A percentile compares a stretch with the other conserved stretches of the same genome.
phyloP scores from a whole-genome alignment of 2,797 vertebrate species.

The Hephaestus fuliginosus region DNA sequence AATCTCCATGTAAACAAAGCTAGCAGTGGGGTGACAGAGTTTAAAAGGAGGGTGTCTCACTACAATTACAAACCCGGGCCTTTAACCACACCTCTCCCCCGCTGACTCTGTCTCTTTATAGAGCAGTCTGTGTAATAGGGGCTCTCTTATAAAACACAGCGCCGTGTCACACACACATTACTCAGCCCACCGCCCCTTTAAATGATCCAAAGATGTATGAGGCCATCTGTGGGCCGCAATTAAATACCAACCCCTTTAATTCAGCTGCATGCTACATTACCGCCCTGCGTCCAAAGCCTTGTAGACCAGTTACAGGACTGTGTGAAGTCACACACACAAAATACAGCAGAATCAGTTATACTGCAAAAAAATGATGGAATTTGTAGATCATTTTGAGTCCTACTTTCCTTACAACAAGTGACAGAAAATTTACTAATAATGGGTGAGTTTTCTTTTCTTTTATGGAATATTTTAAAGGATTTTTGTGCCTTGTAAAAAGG shows the following conservation, averaged over 20 bases:
- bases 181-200: conserved; percentile 82
- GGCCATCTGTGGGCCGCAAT: conserved; percentile 81
- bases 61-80: conserved; percentile 60
- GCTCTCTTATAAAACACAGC: conserved; percentile 82
- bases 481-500: neutral
- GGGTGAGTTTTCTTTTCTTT: conserved; percentile 5
- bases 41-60: conserved; percentile 59
- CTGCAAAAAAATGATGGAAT: conserved; percentile 26
- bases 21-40: conserved; percentile 33
- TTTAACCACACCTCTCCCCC: conserved; percentile 71
- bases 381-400: conserved; percentile 8
- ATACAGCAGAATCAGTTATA: conserved; percentile 24
- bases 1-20: conserved; percentile 63
- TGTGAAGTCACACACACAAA: conserved; percentile 27
- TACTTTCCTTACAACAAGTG: conserved; percentile 40
- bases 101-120: conserved; percentile 75
- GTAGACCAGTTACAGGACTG: conserved; percentile 47
- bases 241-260: conserved; percentile 82
- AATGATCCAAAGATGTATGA: conserved; percentile 83
- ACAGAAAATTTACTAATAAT: neutral
- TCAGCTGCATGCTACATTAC: conserved; percentile 80
- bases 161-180: conserved; percentile 78
- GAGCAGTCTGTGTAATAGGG: conserved; percentile 75
- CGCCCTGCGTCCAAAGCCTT: conserved; percentile 63
- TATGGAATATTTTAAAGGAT: neutral